Evolutionary conservation across 2,888 invertebrate genomes (phyloP), one percentile per base, ranked within the genome.

Genomic region (Polia nebulosa): DNA sequence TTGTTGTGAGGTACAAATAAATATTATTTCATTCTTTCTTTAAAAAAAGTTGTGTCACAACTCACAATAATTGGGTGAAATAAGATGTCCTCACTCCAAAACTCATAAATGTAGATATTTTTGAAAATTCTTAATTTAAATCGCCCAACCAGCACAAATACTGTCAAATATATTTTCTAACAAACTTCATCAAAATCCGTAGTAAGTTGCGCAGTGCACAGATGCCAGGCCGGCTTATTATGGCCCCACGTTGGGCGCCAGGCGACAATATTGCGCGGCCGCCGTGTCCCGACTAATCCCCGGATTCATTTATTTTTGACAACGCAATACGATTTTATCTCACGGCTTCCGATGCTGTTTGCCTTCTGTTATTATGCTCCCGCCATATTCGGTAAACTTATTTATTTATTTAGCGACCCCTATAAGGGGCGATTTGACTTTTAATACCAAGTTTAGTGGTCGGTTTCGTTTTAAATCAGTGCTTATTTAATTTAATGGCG

Each of bases 311-410:
- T 95, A 95, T 95, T 95, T 95, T 95, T 95, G 95, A 95, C 95
- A 95, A 95, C 95, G 95, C 95, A 94, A 95, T 95, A 94, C 95
- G 95, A 95, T 95, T 95, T 95, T 95, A 95, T 95, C 95, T 95
- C 94, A 93, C 91, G 94, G 95, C 95, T 95, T 95, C 95, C 94
- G 94, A 94, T 94, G 94, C 94, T 95, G 95, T 95, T 95, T 95
- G 95, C 95, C 94, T 91, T 93, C 94, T 94, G 95, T 95, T 95
- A 95, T 95, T 94, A 93, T 90, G 90, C 91, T 91, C 90, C 93
- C 89, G 90, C 91, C 91, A 93, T 94, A 94, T 92, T 94, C 90
- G 89, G 89, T 90, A 92, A 91, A 93, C 92, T 94, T 94, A 94
- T 94, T 95, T 95, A 95, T 95, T 95, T 95, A 94, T 92, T 90